Percentiles rank a stretch among this genome's conserved stretches.
phyloP scores from a whole-genome alignment of 92 coral and sea anemone species.

The Montipora capitata region DNA sequence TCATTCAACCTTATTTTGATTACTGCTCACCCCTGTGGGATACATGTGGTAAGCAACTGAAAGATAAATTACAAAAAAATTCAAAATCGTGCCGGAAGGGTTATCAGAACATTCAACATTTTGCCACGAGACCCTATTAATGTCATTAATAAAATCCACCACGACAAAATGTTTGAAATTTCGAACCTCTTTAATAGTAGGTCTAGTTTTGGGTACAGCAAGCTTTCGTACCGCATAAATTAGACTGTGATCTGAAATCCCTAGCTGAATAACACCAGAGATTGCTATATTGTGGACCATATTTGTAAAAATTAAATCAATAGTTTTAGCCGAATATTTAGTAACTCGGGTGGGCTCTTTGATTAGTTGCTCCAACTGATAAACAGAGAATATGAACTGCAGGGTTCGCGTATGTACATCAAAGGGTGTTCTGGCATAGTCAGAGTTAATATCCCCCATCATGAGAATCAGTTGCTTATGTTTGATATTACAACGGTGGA shows the following conservation, averaged over 20 bases:
- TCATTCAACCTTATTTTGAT: too few species aligned
- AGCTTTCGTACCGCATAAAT: conserved; percentile 39
- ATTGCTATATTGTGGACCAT: background rate
- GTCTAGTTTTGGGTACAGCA: conserved; percentile 21
- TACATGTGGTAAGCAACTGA: too few species aligned
- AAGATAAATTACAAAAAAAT: too few species aligned
- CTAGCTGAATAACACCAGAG: background rate
- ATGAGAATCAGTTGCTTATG: background rate
- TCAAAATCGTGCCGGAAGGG: background rate
- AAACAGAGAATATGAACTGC: background rate
- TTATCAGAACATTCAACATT: conserved; percentile 6
- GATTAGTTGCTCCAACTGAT: background rate
- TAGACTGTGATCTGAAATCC: conserved; percentile 29
- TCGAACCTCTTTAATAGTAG: conserved; percentile 28
- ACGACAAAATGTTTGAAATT: conserved; percentile 42
- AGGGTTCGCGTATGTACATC: background rate
- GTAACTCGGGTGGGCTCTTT: background rate
- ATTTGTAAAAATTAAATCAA: too few species aligned
- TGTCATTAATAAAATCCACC: conserved; percentile 48
- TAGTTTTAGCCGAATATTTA: background rate
- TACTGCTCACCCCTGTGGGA: too few species aligned
- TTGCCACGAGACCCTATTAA: conserved; percentile 44
- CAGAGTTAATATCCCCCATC: background rate
- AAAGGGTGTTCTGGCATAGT: background rate
- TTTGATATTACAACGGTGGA: too few species aligned